Percentiles rank a stretch among this genome's conserved stretches.
These are phyloP conservation scores for Esox lucius DNA, from an alignment of 2,797 vertebrate genomes.

Conservation along the genomic window DNA sequence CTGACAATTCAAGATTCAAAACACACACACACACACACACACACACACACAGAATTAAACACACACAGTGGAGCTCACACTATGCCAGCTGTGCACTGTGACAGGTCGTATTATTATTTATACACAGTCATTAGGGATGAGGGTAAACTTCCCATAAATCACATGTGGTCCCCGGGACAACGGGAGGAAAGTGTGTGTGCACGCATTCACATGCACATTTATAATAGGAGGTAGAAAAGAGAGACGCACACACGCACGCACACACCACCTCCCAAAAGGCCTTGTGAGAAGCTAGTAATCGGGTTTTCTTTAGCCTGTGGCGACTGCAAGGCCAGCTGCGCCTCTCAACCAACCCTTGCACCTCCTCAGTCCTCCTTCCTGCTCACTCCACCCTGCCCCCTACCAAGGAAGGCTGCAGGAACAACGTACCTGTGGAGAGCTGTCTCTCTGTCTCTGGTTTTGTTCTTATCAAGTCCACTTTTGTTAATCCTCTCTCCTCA, in stretches of 20 bases:
- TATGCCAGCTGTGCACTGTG: slow-evolving; percentile 45
- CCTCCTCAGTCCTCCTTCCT: background rate
- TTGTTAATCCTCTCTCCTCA: background rate
- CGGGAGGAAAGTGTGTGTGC: slow-evolving; percentile 29
- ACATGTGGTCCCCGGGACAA: slow-evolving; percentile 41
- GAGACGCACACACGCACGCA: slow-evolving; percentile 41
- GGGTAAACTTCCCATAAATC: slow-evolving; percentile 76
- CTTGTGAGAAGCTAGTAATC: slow-evolving; percentile 46
- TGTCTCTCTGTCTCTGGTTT: slow-evolving; percentile 3
- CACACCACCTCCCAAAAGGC: slow-evolving; percentile 45
- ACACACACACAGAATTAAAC: background rate
- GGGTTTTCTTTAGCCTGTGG: slow-evolving; percentile 57
- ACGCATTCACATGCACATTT: background rate
- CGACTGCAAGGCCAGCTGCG: slow-evolving; percentile 59
- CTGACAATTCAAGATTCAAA: background rate
- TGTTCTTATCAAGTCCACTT: slow-evolving; percentile 17
- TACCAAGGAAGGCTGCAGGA: slow-evolving; percentile 34
- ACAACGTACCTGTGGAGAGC: slow-evolving; percentile 62
- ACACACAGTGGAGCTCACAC: slow-evolving; percentile 54
- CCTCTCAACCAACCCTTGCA: slow-evolving; percentile 17
- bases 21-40: background rate
- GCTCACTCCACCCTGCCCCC: slow-evolving; percentile 12
- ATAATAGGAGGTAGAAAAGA: background rate
- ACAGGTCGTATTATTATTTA: slow-evolving; percentile 76
- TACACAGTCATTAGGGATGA: slow-evolving; percentile 74